These are phyloP conservation scores for Labrus mixtus DNA, from an alignment of 2,113 vertebrate genomes.

Conservation along the genomic window DNA sequence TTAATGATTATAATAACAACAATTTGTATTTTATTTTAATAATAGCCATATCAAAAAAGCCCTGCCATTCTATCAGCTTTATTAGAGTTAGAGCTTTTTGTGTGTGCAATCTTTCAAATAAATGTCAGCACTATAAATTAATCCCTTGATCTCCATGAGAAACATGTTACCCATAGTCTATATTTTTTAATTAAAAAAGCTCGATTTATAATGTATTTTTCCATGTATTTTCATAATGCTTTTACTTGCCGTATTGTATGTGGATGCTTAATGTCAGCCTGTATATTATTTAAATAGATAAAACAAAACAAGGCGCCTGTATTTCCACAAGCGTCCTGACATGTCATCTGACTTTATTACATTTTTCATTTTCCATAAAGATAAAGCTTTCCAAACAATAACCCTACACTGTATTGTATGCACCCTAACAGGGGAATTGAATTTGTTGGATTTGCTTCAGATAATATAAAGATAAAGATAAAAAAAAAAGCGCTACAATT, in stretches of 20 bases:
- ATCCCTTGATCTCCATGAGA: not conserved
- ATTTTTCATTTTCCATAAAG: constrained; percentile 1
- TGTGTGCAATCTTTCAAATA: not conserved
- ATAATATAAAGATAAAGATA: constrained; percentile 25
- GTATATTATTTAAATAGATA: not conserved
- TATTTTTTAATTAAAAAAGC: not conserved
- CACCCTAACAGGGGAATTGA: constrained; percentile 32
- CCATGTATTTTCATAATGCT: not conserved
- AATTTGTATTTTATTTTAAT: not conserved
- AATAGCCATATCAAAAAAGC: not conserved
- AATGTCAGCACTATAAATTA: not conserved
- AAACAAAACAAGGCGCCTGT: not conserved
- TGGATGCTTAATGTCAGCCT: not conserved
- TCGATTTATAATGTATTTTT: not conserved
- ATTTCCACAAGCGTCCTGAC: not conserved
- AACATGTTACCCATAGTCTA: not conserved
- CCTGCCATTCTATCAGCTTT: not conserved
- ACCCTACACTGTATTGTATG: not conserved
- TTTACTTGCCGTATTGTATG: not conserved
- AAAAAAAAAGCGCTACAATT: constrained; percentile 29
- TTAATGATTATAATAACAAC: not conserved
- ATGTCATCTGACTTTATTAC: constrained; percentile 2
- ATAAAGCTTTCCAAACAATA: constrained; percentile 18
- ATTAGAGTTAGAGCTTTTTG: not conserved
- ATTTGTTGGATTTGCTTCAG: constrained; percentile 35